Percentiles rank a stretch among this genome's conserved stretches.
Evolutionary conservation across 2,888 invertebrate genomes (phyloP).

Genomic region (Ecdyonurus torrentis): DNA sequence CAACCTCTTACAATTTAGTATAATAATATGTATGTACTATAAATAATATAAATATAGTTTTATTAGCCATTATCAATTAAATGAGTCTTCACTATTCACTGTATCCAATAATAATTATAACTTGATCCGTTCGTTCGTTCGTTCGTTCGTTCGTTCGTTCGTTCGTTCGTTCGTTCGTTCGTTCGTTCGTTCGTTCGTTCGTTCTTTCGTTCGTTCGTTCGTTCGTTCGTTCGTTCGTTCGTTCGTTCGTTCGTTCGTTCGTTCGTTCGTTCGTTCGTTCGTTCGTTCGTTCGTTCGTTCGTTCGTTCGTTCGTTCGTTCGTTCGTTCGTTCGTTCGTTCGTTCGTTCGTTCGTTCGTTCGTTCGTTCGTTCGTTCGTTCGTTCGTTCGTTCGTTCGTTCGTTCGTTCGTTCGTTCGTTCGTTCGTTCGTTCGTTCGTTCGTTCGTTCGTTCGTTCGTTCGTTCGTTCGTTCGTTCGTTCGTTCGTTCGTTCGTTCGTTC

Average conservation of each 20-base stretch:
- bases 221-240: background rate
- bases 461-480: background rate
- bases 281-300: background rate
- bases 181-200: background rate
- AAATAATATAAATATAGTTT: too few relatives aligned
- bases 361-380: background rate
- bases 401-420: background rate
- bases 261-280: background rate
- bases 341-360: background rate
- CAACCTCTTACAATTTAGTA: too few relatives aligned
- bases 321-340: background rate
- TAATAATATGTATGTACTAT: too few relatives aligned
- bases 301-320: background rate
- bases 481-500: background rate
- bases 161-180: background rate
- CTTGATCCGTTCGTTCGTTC: background rate
- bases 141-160: background rate
- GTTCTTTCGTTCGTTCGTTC: background rate
- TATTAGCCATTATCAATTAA: too few relatives aligned
- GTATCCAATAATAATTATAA: too few relatives aligned
- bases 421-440: background rate
- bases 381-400: background rate
- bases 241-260: background rate
- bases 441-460: background rate
- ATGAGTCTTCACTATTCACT: too few relatives aligned